phyloP scores from a whole-genome alignment of 2,888 invertebrate genomes.

The Microctonus aethiopoides region DNA sequence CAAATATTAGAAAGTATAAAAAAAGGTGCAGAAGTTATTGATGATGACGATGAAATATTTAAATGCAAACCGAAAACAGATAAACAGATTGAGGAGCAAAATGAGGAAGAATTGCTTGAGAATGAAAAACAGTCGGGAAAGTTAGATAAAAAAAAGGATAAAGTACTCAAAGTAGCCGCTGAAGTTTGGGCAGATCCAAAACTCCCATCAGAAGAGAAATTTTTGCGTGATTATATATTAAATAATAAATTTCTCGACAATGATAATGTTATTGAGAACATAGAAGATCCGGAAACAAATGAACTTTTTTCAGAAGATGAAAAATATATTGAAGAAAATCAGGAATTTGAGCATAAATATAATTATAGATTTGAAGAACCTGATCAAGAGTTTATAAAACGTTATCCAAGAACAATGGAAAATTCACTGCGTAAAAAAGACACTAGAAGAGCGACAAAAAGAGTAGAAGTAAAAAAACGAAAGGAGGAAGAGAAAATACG shows the following conservation, averaged over 20 bases:
- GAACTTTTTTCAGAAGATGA: slow-evolving; percentile 82
- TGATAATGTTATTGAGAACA: slow-evolving; percentile 45
- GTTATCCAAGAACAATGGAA: slow-evolving; percentile 90
- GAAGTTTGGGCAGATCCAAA: slow-evolving; percentile 88
- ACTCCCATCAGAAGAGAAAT: slow-evolving; percentile 86
- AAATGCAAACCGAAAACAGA: slow-evolving; percentile 63
- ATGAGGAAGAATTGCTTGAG: slow-evolving; percentile 83
- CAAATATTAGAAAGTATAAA: slow-evolving; percentile 75
- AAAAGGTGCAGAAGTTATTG: slow-evolving; percentile 67
- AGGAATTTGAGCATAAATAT: slow-evolving; percentile 92
- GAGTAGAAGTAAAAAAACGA: slow-evolving; percentile 79
- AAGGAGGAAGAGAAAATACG: slow-evolving; percentile 82
- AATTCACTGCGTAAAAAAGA: slow-evolving; percentile 85
- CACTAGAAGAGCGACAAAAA: slow-evolving; percentile 81
- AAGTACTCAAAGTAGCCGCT: no score
- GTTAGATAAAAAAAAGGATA: no score
- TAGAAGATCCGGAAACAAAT: slow-evolving; percentile 47
- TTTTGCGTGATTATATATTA: slow-evolving; percentile 91
- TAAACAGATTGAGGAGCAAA: slow-evolving; percentile 56
- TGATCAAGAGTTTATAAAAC: slow-evolving; percentile 84
- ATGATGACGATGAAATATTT: slow-evolving; percentile 69
- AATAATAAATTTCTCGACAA: slow-evolving; percentile 76
- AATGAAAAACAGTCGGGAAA: slow-evolving; percentile 65
- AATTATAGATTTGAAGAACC: slow-evolving; percentile 98
- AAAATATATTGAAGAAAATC: slow-evolving; percentile 81